Percentiles rank a stretch among this genome's conserved stretches.
Evolutionary conservation across 2,888 invertebrate genomes (phyloP).

Genomic region (Mellilla xanthometata): DNA sequence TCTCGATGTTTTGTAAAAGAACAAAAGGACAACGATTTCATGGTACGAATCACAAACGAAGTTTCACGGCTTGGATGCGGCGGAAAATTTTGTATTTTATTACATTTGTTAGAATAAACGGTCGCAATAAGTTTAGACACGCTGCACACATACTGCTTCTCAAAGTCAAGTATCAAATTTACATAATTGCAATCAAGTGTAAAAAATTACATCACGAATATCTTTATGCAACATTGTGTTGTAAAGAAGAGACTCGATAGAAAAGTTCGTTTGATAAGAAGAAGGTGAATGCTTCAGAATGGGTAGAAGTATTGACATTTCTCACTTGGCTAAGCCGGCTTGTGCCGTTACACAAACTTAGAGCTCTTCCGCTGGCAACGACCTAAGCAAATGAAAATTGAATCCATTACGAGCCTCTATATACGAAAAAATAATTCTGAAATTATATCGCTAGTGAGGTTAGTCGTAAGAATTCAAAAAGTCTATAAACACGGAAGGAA

Average conservation of each 20-base stretch:
- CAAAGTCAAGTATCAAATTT: conserved; percentile 27
- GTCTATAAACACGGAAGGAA: too few species aligned
- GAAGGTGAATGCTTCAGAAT: conserved; percentile 22
- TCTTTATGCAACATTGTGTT: conserved; percentile 29
- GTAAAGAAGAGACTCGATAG: conserved; percentile 25
- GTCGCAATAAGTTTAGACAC: conserved; percentile 25
- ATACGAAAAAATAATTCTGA: too few species aligned
- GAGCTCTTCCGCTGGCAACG: conserved; percentile 66
- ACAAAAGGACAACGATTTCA: conserved; percentile 35
- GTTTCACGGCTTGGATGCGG: conserved; percentile 34
- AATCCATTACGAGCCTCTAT: too few species aligned
- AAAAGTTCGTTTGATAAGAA: conserved; percentile 21
- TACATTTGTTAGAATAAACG: conserved; percentile 17
- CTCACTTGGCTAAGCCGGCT: conserved; percentile 45
- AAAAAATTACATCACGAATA: conserved; percentile 28
- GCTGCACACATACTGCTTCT: conserved; percentile 15
- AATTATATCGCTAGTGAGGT: too few species aligned
- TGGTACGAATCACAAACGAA: conserved; percentile 33
- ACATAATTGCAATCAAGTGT: conserved; percentile 29
- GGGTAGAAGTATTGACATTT: conserved; percentile 56
- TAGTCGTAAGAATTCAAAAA: too few species aligned
- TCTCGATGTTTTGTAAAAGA: conserved; percentile 32
- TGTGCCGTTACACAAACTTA: conserved; percentile 59
- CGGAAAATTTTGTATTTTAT: conserved; percentile 22
- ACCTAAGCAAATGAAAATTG: conserved; percentile 42